These are phyloP conservation scores for Drosophila paranaensis DNA, from an alignment of 2,888 invertebrate species.

Conservation along the genomic window DNA sequence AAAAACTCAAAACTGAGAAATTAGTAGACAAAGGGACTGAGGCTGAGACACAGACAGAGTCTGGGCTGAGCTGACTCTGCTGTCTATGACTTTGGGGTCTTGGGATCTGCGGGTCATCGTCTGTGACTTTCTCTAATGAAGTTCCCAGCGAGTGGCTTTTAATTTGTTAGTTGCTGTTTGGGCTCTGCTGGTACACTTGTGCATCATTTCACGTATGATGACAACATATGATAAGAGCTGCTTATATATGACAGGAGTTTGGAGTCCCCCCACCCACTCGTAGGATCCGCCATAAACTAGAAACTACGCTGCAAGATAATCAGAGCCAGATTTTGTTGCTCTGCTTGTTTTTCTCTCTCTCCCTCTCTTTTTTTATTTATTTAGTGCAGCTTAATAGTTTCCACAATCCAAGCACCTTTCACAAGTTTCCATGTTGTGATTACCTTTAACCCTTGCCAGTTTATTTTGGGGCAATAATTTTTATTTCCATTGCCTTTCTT, in stretches of 20 bases:
- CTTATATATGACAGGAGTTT: constrained; percentile 50
- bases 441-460: constrained; percentile 74
- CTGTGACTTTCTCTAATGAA: constrained; percentile 77
- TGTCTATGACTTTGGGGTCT: constrained; percentile 11
- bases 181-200: constrained; percentile 53
- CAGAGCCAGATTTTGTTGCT: constrained; percentile 33
- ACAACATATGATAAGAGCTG: constrained; percentile 68
- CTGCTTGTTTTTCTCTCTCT: neutral
- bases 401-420: constrained; percentile 63
- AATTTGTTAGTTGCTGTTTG: constrained; percentile 49
- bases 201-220: constrained; percentile 61
- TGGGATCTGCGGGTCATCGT: constrained; percentile 56
- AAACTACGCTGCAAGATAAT: constrained; percentile 50
- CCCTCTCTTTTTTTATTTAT: constrained; percentile 22
- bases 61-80: too few species aligned
- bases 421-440: constrained; percentile 70
- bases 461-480: constrained; percentile 69
- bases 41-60: neutral
- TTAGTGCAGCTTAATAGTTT: constrained; percentile 49
- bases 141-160: constrained; percentile 73
- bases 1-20: constrained; percentile 21
- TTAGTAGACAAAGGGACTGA: constrained; percentile 61
- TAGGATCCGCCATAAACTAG: constrained; percentile 61
- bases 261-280: constrained; percentile 29
- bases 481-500: constrained; percentile 78